Conservation (phyloP, 2,888 invertebrate species). For the Mylabris sibirica region DNA sequence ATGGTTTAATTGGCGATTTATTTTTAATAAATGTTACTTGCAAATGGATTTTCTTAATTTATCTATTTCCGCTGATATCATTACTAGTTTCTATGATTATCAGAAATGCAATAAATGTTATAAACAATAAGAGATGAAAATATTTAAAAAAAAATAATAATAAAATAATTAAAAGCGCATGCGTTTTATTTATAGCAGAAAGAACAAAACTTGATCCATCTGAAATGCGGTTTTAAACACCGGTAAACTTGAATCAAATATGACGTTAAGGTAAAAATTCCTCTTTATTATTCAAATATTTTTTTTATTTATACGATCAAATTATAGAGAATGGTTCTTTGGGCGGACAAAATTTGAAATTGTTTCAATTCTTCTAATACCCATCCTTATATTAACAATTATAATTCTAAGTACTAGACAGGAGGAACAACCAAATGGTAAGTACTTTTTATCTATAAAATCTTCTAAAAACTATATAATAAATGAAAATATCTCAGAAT, state of each 20-base stretch:
- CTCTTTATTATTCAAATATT: neutral
- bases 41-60: too few species aligned
- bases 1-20: too few species aligned
- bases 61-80: too few species aligned
- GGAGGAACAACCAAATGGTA: neutral
- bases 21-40: too few species aligned
- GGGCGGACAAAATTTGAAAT: neutral
- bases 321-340: neutral
- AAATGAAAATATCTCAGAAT: neutral
- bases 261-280: neutral
- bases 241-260: neutral
- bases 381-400: neutral
- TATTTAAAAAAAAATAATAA: neutral
- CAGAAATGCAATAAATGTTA: too few species aligned
- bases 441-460: neutral
- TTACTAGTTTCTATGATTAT: too few species aligned
- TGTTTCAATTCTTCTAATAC: neutral
- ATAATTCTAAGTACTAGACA: neutral
- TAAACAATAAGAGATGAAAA: neutral
- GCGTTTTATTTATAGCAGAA: neutral
- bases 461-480: neutral
- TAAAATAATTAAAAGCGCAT: neutral
- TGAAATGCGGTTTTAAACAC: neutral
- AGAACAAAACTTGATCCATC: neutral
- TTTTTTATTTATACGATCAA: neutral